These are phyloP conservation scores for Phlogophora meticulosa DNA, from an alignment of 2,888 invertebrate species.

Conservation along the genomic window DNA sequence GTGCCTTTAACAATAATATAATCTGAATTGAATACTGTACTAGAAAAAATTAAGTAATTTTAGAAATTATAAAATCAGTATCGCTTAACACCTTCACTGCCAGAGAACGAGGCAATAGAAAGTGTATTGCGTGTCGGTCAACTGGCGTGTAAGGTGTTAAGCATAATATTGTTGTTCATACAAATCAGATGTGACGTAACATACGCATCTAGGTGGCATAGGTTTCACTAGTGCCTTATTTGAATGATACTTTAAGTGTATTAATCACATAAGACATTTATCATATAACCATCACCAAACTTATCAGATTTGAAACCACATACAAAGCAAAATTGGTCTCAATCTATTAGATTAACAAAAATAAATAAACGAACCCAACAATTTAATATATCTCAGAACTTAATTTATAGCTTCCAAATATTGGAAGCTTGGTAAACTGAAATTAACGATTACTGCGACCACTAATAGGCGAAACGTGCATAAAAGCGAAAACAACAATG, in stretches of 20 bases:
- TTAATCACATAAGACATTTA: background rate
- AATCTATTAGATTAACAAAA: background rate
- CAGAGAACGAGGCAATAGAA: too few species aligned
- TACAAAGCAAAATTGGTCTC: background rate
- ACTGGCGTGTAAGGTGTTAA: too few species aligned
- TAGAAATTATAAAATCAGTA: too few species aligned
- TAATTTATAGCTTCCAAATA: constrained; percentile 44
- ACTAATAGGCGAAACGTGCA: constrained; percentile 45
- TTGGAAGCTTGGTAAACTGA: constrained; percentile 28
- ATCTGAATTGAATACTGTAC: too few species aligned
- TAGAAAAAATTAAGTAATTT: too few species aligned
- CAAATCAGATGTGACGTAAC: too few species aligned
- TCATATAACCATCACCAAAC: background rate
- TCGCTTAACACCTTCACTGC: too few species aligned
- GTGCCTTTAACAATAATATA: background rate
- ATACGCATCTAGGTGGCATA: too few species aligned
- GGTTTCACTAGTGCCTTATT: too few species aligned
- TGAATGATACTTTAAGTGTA: too few species aligned
- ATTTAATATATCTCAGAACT: constrained; percentile 34
- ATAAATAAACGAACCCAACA: constrained; percentile 1
- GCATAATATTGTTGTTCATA: too few species aligned
- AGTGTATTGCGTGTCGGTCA: too few species aligned
- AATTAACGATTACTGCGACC: constrained; percentile 43
- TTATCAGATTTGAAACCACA: background rate
- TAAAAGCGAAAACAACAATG: constrained; percentile 47